These are phyloP conservation scores for Sorex maritimensis DNA, from an alignment of 2,797 vertebrate genomes.

Conservation along the genomic window DNA sequence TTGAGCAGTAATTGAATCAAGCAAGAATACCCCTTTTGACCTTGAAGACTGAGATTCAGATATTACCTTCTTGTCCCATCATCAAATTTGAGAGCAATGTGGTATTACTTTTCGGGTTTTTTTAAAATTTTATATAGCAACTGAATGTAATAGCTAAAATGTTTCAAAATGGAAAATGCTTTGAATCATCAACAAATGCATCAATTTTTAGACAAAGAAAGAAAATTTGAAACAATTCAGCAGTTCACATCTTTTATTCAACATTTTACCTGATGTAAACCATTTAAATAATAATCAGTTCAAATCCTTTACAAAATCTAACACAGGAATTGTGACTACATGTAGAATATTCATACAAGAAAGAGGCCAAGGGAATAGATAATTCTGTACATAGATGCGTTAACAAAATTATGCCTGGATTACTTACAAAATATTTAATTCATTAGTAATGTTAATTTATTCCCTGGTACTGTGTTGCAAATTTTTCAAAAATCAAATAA, in stretches of 20 bases:
- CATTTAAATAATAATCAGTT: slow-evolving; percentile 80
- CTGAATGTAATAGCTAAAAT: slow-evolving; percentile 77
- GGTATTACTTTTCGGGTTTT: slow-evolving; percentile 67
- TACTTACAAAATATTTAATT: slow-evolving; percentile 28
- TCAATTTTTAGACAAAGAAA: slow-evolving; percentile 79
- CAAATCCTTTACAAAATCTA: slow-evolving; percentile 63
- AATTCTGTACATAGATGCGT: neutral
- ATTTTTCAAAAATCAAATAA: neutral
- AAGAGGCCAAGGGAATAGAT: slow-evolving; percentile 26
- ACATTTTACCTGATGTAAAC: slow-evolving; percentile 80
- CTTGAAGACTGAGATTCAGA: slow-evolving; percentile 84
- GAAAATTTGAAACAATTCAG: slow-evolving; percentile 81
- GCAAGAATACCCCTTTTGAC: slow-evolving; percentile 83
- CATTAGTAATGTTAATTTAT: neutral
- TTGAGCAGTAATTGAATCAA: slow-evolving; percentile 79
- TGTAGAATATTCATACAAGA: slow-evolving; percentile 35
- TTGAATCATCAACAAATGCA: slow-evolving; percentile 79
- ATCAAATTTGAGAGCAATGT: slow-evolving; percentile 73
- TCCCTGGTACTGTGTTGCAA: neutral
- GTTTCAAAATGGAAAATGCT: slow-evolving; percentile 70
- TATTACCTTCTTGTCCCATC: slow-evolving; percentile 38
- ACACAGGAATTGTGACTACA: slow-evolving; percentile 71
- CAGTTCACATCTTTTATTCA: slow-evolving; percentile 78
- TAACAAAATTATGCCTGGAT: slow-evolving; percentile 18
- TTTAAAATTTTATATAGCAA: slow-evolving; percentile 47